Conservation (phyloP, 1,140 invertebrate genomes). For the Batillaria attramentaria region DNA sequence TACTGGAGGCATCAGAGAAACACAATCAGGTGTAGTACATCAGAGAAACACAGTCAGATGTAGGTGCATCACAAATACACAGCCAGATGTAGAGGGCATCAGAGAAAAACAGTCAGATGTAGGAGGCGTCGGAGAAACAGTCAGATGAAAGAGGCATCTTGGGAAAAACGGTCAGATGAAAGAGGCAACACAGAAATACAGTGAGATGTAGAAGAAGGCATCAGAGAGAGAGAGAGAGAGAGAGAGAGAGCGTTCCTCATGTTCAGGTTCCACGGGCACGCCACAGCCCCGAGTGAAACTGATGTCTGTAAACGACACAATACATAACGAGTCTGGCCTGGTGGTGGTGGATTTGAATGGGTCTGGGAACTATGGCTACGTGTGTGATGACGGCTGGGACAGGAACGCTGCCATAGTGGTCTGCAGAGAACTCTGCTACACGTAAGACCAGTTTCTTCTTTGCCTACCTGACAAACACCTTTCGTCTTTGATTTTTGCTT, state of each 20-base stretch:
- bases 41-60: no score
- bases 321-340: constrained; percentile 72
- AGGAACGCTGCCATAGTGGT: constrained; percentile 79
- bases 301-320: neutral
- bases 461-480: neutral
- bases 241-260: no score
- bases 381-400: constrained; percentile 84
- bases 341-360: constrained; percentile 79
- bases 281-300: neutral
- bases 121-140: no score
- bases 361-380: constrained; percentile 79
- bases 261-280: neutral
- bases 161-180: no score
- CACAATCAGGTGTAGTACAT: no score
- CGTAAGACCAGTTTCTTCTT: neutral
- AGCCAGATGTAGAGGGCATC: no score
- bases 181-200: neutral
- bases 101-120: no score
- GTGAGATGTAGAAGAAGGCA: neutral
- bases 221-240: no score
- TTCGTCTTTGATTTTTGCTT: neutral
- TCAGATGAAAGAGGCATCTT: no score
- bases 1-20: no score
- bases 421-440: constrained; percentile 76
- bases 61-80: no score